Conservation (phyloP, 2,113 vertebrate genomes). For the Philantomba maxwellii region DNA sequence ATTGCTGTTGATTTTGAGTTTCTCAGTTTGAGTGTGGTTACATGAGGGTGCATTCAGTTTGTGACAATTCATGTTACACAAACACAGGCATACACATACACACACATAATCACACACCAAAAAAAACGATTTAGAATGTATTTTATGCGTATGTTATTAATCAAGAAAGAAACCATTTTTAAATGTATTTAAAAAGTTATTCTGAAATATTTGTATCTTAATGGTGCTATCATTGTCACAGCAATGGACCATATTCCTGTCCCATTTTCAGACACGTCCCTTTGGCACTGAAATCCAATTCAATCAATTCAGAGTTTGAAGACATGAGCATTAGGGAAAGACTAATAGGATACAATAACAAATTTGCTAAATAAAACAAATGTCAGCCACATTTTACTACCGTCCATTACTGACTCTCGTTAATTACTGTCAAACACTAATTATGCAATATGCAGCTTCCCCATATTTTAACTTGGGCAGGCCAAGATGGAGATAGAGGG, state of each 20-base stretch:
- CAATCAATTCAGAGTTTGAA: conserved; percentile 34
- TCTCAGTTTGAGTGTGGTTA: not conserved
- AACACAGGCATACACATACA: not conserved
- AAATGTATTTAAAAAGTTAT: not conserved
- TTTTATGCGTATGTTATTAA: not conserved
- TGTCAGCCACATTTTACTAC: not conserved
- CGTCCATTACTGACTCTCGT: conserved; percentile 18
- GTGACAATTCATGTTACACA: not conserved
- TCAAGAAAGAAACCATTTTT: not conserved
- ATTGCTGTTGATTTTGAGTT: not conserved
- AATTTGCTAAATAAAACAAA: conserved; percentile 55
- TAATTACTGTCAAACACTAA: conserved; percentile 37
- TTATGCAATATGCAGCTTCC: conserved; percentile 16
- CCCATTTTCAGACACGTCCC: not conserved
- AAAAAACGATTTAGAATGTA: not conserved
- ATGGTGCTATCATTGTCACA: not conserved
- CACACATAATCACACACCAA: not conserved
- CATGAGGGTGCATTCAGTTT: not conserved
- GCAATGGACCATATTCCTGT: not conserved
- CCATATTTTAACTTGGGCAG: conserved; percentile 13
- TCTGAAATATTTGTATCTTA: not conserved
- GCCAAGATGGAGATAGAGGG: not conserved
- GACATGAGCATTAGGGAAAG: conserved; percentile 35
- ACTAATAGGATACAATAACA: conserved; percentile 9
- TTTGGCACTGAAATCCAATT: conserved; percentile 31